Conservation (phyloP, 2,113 vertebrate species). For the Crotalus helleri region DNA sequence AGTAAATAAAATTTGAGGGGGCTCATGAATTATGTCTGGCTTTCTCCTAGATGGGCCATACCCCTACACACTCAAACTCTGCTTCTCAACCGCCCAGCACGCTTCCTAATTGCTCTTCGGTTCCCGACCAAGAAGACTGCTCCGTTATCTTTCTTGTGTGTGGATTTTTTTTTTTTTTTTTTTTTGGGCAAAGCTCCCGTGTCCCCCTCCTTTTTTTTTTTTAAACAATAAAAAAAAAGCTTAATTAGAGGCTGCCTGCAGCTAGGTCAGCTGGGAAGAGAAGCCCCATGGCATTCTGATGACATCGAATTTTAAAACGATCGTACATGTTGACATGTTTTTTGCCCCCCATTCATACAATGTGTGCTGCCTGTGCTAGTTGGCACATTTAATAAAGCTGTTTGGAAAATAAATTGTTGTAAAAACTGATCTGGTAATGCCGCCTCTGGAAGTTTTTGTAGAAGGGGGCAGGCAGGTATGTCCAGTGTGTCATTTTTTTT, state of each 20-base stretch:
- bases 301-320: conserved; percentile 63
- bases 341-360: conserved; percentile 43
- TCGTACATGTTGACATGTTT: conserved; percentile 64
- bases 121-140: conserved; percentile 38
- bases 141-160: not conserved
- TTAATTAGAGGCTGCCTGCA: conserved; percentile 57
- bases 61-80: conserved; percentile 90
- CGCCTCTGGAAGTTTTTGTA: not conserved
- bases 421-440: not conserved
- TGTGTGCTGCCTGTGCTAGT: conserved; percentile 61
- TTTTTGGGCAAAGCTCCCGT: conserved; percentile 19
- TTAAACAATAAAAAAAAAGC: conserved; percentile 18
- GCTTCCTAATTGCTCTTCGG: conserved; percentile 74
- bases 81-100: conserved; percentile 90
- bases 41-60: conserved; percentile 80
- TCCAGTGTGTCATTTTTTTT: not conserved
- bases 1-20: not conserved
- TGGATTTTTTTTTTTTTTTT: conserved; percentile 15
- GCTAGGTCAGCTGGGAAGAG: conserved; percentile 48
- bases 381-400: conserved; percentile 68
- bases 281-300: conserved; percentile 43
- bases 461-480: not conserved
- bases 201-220: conserved; percentile 11
- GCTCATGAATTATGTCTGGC: not conserved
- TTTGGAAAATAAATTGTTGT: conserved; percentile 58